A percentile compares a stretch with the other conserved stretches of the same genome.
phyloP scores from a whole-genome alignment of 35 echinoderm and acorn worm species.

The Acanthaster planci region DNA sequence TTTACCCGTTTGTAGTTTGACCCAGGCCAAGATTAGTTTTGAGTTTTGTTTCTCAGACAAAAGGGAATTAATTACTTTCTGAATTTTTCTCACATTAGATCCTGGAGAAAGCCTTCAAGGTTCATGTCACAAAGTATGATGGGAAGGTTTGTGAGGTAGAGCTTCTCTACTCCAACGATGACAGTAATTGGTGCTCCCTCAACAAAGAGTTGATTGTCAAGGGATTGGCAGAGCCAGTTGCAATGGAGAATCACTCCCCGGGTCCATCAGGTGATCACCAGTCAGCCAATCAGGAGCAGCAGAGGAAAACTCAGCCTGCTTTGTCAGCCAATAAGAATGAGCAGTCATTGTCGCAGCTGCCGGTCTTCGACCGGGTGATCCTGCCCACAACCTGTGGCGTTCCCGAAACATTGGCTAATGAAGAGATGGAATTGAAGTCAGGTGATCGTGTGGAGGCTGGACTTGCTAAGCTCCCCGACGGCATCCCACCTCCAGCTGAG shows the following conservation, averaged over 20 bases:
- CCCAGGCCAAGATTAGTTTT: too few species aligned
- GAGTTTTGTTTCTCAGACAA: too few species aligned
- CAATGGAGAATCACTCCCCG: background rate
- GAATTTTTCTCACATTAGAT: background rate
- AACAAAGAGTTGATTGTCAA: background rate
- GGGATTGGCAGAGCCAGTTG: too few species aligned
- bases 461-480: background rate
- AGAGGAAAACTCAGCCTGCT: too few species aligned
- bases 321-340: too few species aligned
- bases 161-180: background rate
- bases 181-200: background rate
- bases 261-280: constrained; percentile 5
- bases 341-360: too few species aligned
- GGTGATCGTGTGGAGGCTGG: background rate
- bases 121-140: background rate
- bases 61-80: too few species aligned
- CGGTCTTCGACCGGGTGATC: too few species aligned
- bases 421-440: background rate
- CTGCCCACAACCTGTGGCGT: too few species aligned
- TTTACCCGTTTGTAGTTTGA: too few species aligned
- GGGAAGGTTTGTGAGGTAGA: constrained; percentile 5
- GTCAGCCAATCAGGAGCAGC: background rate
- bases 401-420: background rate
- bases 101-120: background rate
- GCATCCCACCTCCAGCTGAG: background rate